Conservation (phyloP, 35 echinoderm and acorn worm species). For the Ophioderma brevispina region DNA sequence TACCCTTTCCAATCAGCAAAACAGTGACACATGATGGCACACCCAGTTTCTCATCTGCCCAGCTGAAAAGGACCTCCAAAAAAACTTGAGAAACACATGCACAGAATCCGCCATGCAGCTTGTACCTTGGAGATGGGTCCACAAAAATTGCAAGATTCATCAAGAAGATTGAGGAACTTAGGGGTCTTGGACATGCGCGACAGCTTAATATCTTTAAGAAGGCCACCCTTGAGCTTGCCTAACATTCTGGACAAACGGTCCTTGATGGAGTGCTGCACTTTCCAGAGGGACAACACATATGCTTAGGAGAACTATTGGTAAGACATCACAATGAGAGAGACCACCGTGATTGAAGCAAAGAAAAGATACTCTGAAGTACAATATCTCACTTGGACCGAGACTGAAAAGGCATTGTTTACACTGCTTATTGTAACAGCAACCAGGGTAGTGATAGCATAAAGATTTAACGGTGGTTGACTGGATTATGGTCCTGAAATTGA, state of each 20-base stretch:
- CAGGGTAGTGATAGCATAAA: constrained; percentile 45
- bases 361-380: constrained; percentile 36
- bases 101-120: constrained; percentile 36
- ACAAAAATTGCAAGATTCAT: constrained; percentile 65
- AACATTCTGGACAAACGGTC: background rate
- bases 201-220: constrained; percentile 59
- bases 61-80: constrained; percentile 40
- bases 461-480: no score
- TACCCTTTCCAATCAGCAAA: background rate
- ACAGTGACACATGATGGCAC: background rate
- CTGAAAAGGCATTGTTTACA: constrained; percentile 60
- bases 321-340: no score
- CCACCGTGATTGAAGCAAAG: constrained; percentile 7
- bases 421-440: constrained; percentile 43
- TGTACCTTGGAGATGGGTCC: constrained; percentile 44
- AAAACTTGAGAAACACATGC: constrained; percentile 35
- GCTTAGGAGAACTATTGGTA: no score
- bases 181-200: constrained; percentile 9
- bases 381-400: constrained; percentile 30
- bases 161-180: constrained; percentile 45
- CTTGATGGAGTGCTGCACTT: background rate
- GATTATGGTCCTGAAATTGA: no score
- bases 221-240: constrained; percentile 44
- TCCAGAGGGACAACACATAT: constrained; percentile 70
- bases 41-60: background rate